A percentile compares a stretch with the other conserved stretches of the same genome.
Conservation (phyloP, 2,797 vertebrate species). For the Heterohyrax brucei region DNA sequence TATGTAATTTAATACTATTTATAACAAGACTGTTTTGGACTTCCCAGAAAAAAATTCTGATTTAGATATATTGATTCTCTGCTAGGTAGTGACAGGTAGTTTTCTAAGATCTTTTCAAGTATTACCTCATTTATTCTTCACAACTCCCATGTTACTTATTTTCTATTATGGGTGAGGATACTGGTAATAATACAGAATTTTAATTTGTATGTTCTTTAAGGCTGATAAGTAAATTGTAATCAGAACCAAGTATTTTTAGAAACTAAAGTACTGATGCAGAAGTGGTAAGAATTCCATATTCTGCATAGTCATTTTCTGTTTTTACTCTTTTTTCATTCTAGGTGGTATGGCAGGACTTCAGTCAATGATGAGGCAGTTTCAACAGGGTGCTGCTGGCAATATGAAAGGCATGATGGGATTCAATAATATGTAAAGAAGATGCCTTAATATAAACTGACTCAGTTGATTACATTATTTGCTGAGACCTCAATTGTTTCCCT, state of each 20-base stretch:
- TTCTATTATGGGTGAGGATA: conserved; percentile 58
- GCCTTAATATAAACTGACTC: conserved; percentile 91
- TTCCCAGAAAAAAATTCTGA: conserved; percentile 12
- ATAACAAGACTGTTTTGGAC: conserved; percentile 7
- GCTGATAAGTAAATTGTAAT: conserved; percentile 53
- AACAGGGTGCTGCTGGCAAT: conserved; percentile 98
- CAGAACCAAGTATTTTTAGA: conserved; percentile 45
- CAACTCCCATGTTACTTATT: conserved; percentile 46
- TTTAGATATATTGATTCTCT: conserved; percentile 49
- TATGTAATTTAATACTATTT: conserved; percentile 14
- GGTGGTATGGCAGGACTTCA: conserved; percentile 99
- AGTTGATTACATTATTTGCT: conserved; percentile 86
- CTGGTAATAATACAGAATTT: conserved; percentile 27
- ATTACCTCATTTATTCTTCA: conserved; percentile 47
- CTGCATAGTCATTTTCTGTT: conserved; percentile 53
- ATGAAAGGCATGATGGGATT: conserved; percentile 99
- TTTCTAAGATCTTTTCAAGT: conserved; percentile 55
- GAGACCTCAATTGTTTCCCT: conserved; percentile 89
- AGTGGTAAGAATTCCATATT: conserved; percentile 41
- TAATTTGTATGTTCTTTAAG: conserved; percentile 60
- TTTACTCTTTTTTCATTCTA: conserved; percentile 83
- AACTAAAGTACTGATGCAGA: conserved; percentile 51
- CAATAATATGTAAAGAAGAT: conserved; percentile 97
- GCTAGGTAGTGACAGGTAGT: neutral
- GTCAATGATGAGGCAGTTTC: conserved; percentile 99